Conservation (phyloP, 2,888 invertebrate species). For the Ernsta delagoae region DNA sequence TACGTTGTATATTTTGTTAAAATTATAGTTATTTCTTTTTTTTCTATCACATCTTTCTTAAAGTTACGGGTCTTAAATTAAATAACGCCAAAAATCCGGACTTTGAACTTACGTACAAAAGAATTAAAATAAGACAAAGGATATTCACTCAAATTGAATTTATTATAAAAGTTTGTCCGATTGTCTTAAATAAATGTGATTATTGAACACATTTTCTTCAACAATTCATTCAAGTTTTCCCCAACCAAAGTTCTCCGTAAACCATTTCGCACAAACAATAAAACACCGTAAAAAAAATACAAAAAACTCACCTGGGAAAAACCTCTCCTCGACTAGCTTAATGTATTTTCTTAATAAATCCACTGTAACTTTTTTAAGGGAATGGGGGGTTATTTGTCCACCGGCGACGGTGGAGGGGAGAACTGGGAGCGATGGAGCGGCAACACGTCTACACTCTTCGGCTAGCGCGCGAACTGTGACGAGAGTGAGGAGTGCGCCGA, state of each 20-base stretch:
- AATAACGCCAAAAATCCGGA: no score
- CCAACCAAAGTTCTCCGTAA: background rate
- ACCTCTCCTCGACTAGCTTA: conserved; percentile 49
- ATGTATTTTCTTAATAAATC: conserved; percentile 51
- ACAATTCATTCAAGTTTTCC: conserved; percentile 5
- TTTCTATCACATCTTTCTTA: no score
- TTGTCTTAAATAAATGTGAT: no score
- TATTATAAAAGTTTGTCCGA: no score
- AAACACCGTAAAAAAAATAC: background rate
- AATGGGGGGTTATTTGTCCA: conserved; percentile 42
- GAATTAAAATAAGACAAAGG: no score
- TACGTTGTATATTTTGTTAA: no score
- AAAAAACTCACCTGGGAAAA: conserved; percentile 48
- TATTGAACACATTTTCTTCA: background rate
- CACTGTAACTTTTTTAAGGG: conserved; percentile 48
- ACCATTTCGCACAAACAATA: background rate
- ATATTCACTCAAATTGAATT: no score
- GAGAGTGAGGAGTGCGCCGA: conserved; percentile 20
- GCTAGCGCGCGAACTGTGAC: conserved; percentile 59
- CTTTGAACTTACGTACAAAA: no score
- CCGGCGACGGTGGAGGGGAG: conserved; percentile 42
- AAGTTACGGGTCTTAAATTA: no score
- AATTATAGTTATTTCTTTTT: no score
- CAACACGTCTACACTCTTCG: conserved; percentile 52
- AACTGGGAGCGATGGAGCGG: conserved; percentile 12